These are phyloP conservation scores for Artemia sinica DNA, from an alignment of 2,888 invertebrate species.

Conservation along the genomic window DNA sequence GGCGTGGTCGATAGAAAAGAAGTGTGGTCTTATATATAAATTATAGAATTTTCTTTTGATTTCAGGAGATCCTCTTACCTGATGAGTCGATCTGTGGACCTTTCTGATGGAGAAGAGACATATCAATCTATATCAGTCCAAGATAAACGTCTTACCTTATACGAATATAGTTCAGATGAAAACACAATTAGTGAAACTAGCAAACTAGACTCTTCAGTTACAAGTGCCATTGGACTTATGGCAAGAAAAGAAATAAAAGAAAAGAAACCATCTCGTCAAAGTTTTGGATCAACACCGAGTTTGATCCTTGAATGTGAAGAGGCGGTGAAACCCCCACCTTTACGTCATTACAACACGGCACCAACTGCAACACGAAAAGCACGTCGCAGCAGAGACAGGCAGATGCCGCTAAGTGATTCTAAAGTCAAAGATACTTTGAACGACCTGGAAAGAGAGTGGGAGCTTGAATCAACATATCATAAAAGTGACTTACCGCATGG, in stretches of 20 bases:
- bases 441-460: background rate
- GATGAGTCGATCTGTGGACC: slow-evolving; percentile 8
- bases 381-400: background rate
- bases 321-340: background rate
- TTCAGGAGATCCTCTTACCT: background rate
- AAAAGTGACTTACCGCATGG: background rate
- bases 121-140: background rate
- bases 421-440: background rate
- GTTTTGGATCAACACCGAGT: slow-evolving; percentile 1
- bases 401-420: background rate
- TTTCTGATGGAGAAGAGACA: slow-evolving; percentile 3
- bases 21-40: too few species aligned
- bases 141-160: background rate
- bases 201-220: slow-evolving; percentile 4
- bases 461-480: background rate
- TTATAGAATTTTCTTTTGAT: background rate
- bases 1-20: too few species aligned
- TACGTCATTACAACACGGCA: background rate
- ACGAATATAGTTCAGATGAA: slow-evolving; percentile 7
- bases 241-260: background rate
- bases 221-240: background rate
- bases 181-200: background rate
- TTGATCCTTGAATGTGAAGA: slow-evolving; percentile 11
- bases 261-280: background rate
- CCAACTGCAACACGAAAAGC: background rate